Evolutionary conservation across 1,140 invertebrate species (phyloP), one percentile per base, ranked within the genome.

Genomic region (Drosophila mojavensis): DNA sequence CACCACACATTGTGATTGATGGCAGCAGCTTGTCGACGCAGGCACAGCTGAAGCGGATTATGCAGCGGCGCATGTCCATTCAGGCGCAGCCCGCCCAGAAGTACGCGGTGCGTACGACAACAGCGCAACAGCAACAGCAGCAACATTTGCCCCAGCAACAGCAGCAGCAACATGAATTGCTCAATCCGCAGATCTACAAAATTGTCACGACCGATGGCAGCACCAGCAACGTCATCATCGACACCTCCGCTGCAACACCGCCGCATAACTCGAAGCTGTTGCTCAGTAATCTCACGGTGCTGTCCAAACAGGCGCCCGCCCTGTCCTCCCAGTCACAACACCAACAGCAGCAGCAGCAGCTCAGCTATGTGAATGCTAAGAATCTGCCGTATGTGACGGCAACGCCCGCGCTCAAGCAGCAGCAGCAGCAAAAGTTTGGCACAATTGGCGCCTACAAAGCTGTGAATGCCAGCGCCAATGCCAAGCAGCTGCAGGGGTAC

Each of bases 131-230:
- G 28, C 72, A 66, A 45, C 70, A 60, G 39, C 84, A 45, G 24
- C 70, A 30, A 30, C 28, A 59, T 39, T 67, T 47, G 54, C 41
- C 10, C 33, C 33, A 69, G 4, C 75, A 30, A 5, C 28, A 84
- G 13, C 81, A 85, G 47, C 75, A 81, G 41, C 66, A 70, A 47
- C 73, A 79, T 5, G 85, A 90, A 47, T 47, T 92, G 50, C 67
- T 91, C 1, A 91, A 91, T 77, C 84, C 84, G n/a, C 91, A 92
- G 68, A 91, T 92, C 36, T 91, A 91, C 41, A 91, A 92, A 74
- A 89, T 92, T 65, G 85, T 91, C 5, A 91, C 85, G 45, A 90
- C 90, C 13, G 90, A 91, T 62, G 91, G 86, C 65, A 88, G 80
- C 45, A 91, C 83, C 2, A 90, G 85, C 45, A 91, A 91, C 30